These are phyloP conservation scores for Spinus pinus DNA, from an alignment of 2,797 vertebrate genomes.

Conservation along the genomic window DNA sequence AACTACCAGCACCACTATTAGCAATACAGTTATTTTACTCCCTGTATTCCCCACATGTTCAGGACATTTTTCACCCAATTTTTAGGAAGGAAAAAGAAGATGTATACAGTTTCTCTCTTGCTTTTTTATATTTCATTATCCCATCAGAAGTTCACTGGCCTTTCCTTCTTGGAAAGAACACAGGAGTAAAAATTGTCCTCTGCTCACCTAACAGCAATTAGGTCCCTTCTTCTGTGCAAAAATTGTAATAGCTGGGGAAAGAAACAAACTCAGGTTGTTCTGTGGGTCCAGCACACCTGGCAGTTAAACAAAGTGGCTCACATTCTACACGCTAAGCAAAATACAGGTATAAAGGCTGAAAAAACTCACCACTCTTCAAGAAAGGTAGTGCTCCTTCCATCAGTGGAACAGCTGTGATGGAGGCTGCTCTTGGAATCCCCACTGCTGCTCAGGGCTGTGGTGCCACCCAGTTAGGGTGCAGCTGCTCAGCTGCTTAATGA, in stretches of 20 bases:
- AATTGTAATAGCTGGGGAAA: not conserved
- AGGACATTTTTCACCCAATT: not conserved
- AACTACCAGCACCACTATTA: not conserved
- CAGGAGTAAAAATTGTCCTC: not conserved
- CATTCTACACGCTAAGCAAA: not conserved
- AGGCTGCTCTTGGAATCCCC: not conserved
- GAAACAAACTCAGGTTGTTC: not conserved
- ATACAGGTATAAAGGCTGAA: not conserved
- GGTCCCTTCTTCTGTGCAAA: not conserved
- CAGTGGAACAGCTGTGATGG: not conserved
- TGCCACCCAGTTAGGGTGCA: not conserved
- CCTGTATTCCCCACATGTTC: not conserved
- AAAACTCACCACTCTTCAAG: not conserved
- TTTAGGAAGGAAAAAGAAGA: not conserved
- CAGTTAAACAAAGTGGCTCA: not conserved
- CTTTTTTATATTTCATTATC: not conserved
- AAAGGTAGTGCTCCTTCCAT: accelerated
- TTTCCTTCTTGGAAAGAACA: not conserved
- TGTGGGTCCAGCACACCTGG: not conserved
- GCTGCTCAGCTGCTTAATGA: accelerated
- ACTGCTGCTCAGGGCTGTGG: not conserved
- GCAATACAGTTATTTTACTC: not conserved
- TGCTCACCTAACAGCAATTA: not conserved
- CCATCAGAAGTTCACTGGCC: not conserved
- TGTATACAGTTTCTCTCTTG: accelerated